These are phyloP conservation scores for Podargus strigoides DNA, from an alignment of 2,797 vertebrate genomes.

Conservation along the genomic window DNA sequence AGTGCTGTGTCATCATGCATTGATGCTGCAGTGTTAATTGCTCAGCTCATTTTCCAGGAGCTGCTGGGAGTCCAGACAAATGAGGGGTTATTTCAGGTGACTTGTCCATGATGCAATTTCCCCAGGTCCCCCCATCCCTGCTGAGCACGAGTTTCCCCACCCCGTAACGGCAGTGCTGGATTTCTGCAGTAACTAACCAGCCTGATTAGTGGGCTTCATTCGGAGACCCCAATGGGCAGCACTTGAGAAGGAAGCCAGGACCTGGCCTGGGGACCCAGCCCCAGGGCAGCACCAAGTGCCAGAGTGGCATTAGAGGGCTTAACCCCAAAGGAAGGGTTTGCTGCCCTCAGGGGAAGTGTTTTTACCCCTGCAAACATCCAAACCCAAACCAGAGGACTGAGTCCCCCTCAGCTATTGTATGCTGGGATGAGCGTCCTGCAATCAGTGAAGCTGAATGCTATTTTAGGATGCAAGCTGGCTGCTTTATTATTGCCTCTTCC, in stretches of 20 bases:
- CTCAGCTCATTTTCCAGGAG: not conserved
- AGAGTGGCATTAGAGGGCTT: not conserved
- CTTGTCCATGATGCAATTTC: not conserved
- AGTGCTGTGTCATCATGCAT: not conserved
- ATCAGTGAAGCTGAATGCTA: not conserved
- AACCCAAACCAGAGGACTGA: fast-evolving
- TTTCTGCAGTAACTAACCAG: not conserved
- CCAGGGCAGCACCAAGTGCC: not conserved
- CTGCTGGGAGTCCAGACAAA: not conserved
- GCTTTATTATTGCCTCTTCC: not conserved
- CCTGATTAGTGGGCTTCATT: not conserved
- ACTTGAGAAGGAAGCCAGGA: not conserved
- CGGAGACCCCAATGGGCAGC: not conserved
- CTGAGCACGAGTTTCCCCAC: not conserved
- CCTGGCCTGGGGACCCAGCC: not conserved
- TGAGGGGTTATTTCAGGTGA: not conserved
- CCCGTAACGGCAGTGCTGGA: not conserved
- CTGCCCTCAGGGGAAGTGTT: not conserved
- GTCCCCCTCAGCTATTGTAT: fast-evolving
- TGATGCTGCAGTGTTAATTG: not conserved
- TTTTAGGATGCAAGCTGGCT: not conserved
- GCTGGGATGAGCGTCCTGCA: fast-evolving
- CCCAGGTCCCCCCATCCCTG: fast-evolving
- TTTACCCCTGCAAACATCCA: not conserved
- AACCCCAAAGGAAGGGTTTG: not conserved